Evolutionary conservation across 2,888 invertebrate species (phyloP), one percentile per base, ranked within the genome.

Genomic region (Pseudococcus longispinus): DNA sequence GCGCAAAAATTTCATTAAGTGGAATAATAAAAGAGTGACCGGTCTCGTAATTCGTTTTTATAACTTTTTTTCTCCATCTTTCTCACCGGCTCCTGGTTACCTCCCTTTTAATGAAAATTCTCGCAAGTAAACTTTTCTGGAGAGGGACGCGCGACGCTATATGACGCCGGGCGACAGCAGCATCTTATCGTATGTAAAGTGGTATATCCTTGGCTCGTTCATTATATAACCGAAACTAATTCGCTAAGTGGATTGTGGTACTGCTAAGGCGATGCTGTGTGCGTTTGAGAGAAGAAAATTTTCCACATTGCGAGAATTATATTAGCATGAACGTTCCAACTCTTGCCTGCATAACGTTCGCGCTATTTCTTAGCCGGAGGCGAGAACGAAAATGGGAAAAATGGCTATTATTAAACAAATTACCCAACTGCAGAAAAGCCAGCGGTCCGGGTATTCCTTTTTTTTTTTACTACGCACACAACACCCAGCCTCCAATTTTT

Each of bases 1-100:
- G 77, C 26, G 77, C 70, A 70, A 70, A 80, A 80, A 80, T 80
- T 80, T 80, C 77, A 80, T 80, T 80, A 80, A 80, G n/a, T 80
- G 29, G 42, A 80, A 80, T 42, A 42, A 80, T 42, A 80, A 37
- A 42, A 80, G 26, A 80, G 29, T 80, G 77, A 80, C 77, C 77
- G 29, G 32, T 80, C 77, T 80, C 42, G 42, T 80, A 80, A 80
- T 80, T 80, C 77, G 32, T 80, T 42, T 37, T 80, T 80, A 42
- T 80, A 80, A 80, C 77, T 80, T 80, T 80, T 80, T 80, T 26
- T 3, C 77, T 42, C n/a, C 42, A 4, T 80, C 13, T 42, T 70
- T 29, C 20, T 1, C 60, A 8, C 23, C 9, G 13, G 23, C 32
- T 32, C 29, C 15, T 1, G 29, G 26, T 32, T 32, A 0, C 5